Conservation (phyloP, 2,113 vertebrate species). For the rabbit (Oryctolagus cuniculus) region DNA sequence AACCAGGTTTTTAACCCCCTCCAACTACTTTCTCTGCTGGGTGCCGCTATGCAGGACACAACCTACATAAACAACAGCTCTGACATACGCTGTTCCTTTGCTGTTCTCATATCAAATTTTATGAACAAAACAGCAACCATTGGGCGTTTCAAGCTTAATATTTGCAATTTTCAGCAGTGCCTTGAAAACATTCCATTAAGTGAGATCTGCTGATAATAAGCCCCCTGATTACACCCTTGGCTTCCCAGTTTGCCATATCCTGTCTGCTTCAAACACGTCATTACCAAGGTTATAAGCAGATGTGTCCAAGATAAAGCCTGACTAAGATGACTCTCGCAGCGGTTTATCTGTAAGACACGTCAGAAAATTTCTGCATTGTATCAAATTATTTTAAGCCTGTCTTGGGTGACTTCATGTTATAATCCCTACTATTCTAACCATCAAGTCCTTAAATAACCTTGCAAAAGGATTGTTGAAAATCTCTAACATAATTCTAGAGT, state of each 20-base stretch:
- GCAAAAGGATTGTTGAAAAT: conserved; percentile 13
- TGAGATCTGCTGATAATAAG: conserved; percentile 72
- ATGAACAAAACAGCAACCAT: not conserved
- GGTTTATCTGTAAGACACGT: conserved; percentile 73
- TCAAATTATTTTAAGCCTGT: conserved; percentile 73
- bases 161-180: conserved; percentile 61
- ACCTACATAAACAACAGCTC: not conserved
- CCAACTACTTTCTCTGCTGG: fast-evolving
- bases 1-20: too few relatives aligned
- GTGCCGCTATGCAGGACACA: not conserved
- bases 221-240: conserved; percentile 24
- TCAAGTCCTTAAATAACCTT: conserved; percentile 65
- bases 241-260: conserved; percentile 58
- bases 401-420: conserved; percentile 61
- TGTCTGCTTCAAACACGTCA: conserved; percentile 68
- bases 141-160: not conserved
- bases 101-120: conserved; percentile 3
- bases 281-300: conserved; percentile 66
- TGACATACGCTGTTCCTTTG: not conserved
- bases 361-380: conserved; percentile 70
- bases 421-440: conserved; percentile 67
- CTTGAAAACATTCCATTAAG: conserved; percentile 65
- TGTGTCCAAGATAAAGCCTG: conserved; percentile 74
- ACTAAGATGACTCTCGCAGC: conserved; percentile 56
- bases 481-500: conserved; percentile 17